Percentiles rank a stretch among this genome's conserved stretches.
Evolutionary conservation across 1,140 invertebrate species (phyloP).

Genomic region (Lerema accius): DNA sequence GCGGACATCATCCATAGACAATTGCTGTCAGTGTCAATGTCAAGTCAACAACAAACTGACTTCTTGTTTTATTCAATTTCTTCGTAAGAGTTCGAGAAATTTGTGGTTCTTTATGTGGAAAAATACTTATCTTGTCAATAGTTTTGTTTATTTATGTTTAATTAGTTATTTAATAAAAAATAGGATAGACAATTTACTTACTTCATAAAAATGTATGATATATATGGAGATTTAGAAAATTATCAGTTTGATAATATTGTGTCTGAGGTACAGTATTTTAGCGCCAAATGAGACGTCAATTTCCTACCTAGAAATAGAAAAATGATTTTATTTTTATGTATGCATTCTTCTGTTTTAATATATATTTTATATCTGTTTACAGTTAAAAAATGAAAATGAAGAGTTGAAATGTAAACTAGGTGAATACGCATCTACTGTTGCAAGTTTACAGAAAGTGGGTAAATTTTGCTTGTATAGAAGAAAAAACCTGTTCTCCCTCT

Average conservation of each 20-base stretch:
- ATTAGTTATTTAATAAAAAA: background rate
- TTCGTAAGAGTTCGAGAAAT: too few species aligned
- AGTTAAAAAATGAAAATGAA: slow-evolving; percentile 66
- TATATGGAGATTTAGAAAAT: slow-evolving; percentile 69
- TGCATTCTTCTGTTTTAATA: slow-evolving; percentile 7
- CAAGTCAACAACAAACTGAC: too few species aligned
- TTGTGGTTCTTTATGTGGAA: too few species aligned
- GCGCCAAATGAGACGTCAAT: slow-evolving; percentile 60
- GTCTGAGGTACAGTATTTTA: slow-evolving; percentile 64
- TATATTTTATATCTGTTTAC: slow-evolving; percentile 37
- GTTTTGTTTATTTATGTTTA: background rate
- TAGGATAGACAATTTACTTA: too few species aligned
- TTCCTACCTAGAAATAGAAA: background rate
- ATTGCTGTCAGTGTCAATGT: too few species aligned
- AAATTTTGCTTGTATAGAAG: slow-evolving; percentile 1
- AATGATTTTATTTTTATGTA: too few species aligned
- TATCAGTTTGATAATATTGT: slow-evolving; percentile 57
- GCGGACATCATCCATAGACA: too few species aligned
- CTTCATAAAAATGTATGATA: slow-evolving; percentile 49
- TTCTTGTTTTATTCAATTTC: too few species aligned
- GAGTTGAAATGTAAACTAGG: slow-evolving; percentile 61
- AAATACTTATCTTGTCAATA: too few species aligned
- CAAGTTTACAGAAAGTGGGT: slow-evolving; percentile 69
- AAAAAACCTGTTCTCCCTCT: background rate
- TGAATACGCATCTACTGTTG: slow-evolving; percentile 50